Evolutionary conservation across 2,888 invertebrate genomes (phyloP).

Genomic region (Exephanes ischioxanthus): DNA sequence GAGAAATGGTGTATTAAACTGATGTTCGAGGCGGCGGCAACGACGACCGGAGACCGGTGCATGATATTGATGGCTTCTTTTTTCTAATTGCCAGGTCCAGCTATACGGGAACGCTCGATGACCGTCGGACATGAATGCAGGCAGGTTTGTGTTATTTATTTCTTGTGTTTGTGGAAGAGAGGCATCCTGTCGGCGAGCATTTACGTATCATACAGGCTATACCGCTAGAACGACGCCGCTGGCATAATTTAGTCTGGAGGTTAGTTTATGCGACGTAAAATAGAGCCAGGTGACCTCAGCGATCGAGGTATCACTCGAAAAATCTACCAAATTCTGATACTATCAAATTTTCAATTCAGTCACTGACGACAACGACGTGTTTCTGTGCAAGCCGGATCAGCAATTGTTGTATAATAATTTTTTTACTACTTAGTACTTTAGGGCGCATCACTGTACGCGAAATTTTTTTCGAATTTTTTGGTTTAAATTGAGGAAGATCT

Average conservation of each 20-base stretch:
- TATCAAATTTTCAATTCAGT: not conserved
- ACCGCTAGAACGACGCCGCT: constrained; percentile 50
- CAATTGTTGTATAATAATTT: too few species aligned
- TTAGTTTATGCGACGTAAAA: constrained; percentile 73
- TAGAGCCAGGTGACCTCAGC: constrained; percentile 57
- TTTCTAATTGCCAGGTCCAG: constrained; percentile 34
- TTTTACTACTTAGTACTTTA: too few species aligned
- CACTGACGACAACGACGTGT: not conserved
- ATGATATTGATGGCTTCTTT: constrained; percentile 32
- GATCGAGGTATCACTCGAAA: constrained; percentile 19
- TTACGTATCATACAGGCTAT: not conserved
- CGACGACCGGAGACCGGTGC: constrained; percentile 1
- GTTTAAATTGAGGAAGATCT: not conserved
- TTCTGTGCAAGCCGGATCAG: not conserved
- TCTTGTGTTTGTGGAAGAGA: constrained; percentile 63
- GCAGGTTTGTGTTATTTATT: constrained; percentile 70
- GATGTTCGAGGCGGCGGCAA: not conserved
- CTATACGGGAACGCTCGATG: constrained; percentile 48
- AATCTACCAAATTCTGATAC: constrained; percentile 1
- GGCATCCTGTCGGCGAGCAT: constrained; percentile 24
- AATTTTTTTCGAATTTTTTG: too few species aligned
- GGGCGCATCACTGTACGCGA: too few species aligned
- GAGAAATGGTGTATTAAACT: constrained; percentile 8
- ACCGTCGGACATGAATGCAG: constrained; percentile 53
- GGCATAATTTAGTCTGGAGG: constrained; percentile 72